Conservation (phyloP, 2,797 vertebrate genomes). For the Octomys mimax region DNA sequence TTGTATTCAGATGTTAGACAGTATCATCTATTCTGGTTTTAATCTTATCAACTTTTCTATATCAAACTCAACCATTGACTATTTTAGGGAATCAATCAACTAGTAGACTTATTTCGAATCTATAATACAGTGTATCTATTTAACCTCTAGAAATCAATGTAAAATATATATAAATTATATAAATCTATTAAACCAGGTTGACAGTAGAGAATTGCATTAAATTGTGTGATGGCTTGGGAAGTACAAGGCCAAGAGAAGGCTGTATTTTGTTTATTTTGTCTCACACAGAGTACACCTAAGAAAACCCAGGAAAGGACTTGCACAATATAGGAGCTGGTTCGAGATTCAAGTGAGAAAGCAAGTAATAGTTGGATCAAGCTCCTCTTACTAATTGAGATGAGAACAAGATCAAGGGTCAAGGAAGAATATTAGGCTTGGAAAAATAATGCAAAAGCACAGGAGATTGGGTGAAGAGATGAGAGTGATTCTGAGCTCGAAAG, state of each 20-base stretch:
- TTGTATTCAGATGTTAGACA: neutral
- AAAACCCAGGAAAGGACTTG: neutral
- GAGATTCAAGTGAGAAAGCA: neutral
- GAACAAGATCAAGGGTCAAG: constrained; percentile 5
- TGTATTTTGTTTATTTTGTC: neutral
- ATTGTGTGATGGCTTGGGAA: neutral
- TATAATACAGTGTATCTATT: neutral
- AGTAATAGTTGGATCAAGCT: constrained; percentile 18
- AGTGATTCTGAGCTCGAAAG: neutral
- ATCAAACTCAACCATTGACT: constrained; percentile 9
- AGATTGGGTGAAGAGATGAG: neutral
- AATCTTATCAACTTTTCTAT: constrained; percentile 32
- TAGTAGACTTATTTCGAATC: constrained; percentile 48
- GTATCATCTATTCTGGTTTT: neutral
- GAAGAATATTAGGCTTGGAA: neutral
- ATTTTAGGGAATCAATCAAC: constrained; percentile 36
- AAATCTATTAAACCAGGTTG: constrained; percentile 43
- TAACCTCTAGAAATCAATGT: constrained; percentile 18
- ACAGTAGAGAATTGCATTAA: neutral
- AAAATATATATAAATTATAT: constrained; percentile 34
- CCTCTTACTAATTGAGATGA: neutral
- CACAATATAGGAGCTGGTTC: neutral
- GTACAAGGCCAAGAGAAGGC: neutral
- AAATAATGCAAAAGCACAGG: neutral
- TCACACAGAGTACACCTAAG: neutral